These are phyloP conservation scores for Caenorhabditis sp. DNA, from an alignment of 2,888 invertebrate genomes.

Conservation along the genomic window DNA sequence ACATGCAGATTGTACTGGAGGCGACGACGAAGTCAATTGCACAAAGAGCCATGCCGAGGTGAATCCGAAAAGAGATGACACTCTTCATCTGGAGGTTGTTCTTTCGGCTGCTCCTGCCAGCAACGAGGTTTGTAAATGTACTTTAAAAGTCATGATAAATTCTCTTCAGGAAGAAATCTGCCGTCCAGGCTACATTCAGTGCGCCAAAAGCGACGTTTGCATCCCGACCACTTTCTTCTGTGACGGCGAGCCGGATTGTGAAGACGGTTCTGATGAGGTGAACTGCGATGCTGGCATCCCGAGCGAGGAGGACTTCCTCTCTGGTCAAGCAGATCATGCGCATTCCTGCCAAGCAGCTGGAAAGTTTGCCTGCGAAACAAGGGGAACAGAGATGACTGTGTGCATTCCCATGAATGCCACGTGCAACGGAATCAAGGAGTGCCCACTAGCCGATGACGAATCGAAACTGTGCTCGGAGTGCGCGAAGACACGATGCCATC, in stretches of 20 bases:
- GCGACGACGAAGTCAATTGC: conserved; percentile 64
- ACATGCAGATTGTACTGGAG: conserved; percentile 57
- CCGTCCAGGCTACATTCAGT: conserved; percentile 14
- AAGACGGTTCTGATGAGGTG: conserved; percentile 64
- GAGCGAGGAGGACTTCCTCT: conserved; percentile 26
- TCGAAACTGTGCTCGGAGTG: conserved; percentile 64
- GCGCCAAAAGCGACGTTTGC: conserved; percentile 53
- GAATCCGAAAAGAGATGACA: too few relatives aligned
- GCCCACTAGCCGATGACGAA: conserved; percentile 79
- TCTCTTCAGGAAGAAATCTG: conserved; percentile 21
- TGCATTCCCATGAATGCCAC: conserved; percentile 61
- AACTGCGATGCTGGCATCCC: conserved; percentile 7
- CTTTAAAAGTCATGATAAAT: too few relatives aligned
- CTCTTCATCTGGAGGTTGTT: too few relatives aligned
- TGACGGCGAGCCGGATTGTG: conserved; percentile 62
- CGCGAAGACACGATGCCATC: conserved; percentile 42
- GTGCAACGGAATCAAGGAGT: conserved; percentile 79
- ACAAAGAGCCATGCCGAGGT: background rate
- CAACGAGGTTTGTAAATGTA: conserved; percentile 8
- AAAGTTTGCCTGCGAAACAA: conserved; percentile 23
- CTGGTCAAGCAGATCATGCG: conserved; percentile 22
- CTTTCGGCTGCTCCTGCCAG: conserved; percentile 12
- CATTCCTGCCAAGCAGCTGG: conserved; percentile 27
- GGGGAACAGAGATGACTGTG: conserved; percentile 6
- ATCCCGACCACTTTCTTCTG: conserved; percentile 62